Conservation (phyloP, 1,140 invertebrate species). For the Lamellibrachia luymesi region DNA sequence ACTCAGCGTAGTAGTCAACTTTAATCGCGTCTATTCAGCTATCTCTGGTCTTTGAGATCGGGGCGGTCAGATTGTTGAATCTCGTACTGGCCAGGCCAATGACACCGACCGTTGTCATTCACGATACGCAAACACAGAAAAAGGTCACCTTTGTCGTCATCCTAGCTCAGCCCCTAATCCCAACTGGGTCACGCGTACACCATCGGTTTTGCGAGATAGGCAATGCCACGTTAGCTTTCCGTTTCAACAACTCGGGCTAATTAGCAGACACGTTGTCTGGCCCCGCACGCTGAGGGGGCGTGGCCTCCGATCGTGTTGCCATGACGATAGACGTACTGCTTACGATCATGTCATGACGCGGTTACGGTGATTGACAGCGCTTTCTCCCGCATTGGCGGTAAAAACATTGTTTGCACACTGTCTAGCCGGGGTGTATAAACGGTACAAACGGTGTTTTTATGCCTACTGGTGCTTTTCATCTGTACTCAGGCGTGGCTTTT, state of each 20-base stretch:
- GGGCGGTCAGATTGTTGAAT: too few species aligned
- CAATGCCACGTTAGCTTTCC: too few species aligned
- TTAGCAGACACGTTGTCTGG: not conserved
- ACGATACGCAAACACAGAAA: not conserved
- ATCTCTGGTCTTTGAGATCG: not conserved
- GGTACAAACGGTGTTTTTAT: not conserved
- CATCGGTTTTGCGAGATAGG: not conserved
- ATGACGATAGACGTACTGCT: not conserved
- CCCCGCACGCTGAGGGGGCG: not conserved
- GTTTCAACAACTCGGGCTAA: not conserved
- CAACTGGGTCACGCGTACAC: not conserved
- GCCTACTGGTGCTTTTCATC: not conserved
- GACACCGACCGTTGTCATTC: not conserved
- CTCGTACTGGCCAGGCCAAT: too few species aligned
- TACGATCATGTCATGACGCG: not conserved
- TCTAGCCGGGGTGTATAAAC: not conserved
- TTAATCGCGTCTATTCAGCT: not conserved
- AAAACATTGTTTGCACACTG: not conserved
- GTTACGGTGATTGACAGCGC: not conserved
- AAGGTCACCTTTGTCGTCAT: not conserved
- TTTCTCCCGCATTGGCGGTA: not conserved
- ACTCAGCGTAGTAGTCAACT: not conserved
- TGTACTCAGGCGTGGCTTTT: not conserved
- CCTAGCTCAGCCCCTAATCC: not conserved
- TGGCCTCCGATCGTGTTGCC: not conserved